Evolutionary conservation across 1,140 invertebrate species (phyloP).

Genomic region (Chironomus striatipennis): DNA sequence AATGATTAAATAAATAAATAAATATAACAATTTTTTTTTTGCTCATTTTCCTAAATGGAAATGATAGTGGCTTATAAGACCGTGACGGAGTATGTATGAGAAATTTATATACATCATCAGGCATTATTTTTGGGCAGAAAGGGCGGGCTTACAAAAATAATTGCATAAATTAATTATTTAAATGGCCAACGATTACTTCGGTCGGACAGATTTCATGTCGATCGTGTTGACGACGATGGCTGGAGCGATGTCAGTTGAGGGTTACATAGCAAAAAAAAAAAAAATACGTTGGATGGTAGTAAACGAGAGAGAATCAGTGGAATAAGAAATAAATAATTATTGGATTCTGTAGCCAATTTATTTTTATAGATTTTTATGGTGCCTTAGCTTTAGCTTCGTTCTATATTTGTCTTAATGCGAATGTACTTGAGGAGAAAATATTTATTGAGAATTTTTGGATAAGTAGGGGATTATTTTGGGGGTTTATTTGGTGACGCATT

Average conservation of each 20-base stretch:
- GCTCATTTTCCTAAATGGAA: neutral
- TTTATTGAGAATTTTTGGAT: too few relatives aligned
- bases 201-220: neutral
- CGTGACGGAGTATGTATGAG: too few relatives aligned
- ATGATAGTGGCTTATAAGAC: neutral
- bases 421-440: too few relatives aligned
- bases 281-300: too few relatives aligned
- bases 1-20: conserved; percentile 24
- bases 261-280: too few relatives aligned
- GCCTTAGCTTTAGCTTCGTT: too few relatives aligned
- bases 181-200: conserved; percentile 4
- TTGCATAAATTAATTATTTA: conserved; percentile 23
- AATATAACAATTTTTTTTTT: neutral
- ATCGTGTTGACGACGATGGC: neutral
- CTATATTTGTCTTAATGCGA: too few relatives aligned
- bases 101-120: too few relatives aligned
- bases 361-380: neutral
- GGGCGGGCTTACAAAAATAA: neutral
- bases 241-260: too few relatives aligned
- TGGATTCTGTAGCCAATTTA: neutral
- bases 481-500: too few relatives aligned
- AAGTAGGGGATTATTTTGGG: too few relatives aligned
- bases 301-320: neutral
- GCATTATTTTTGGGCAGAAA: too few relatives aligned
- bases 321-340: neutral